Evolutionary conservation across 2,797 vertebrate species (phyloP), one percentile per base, ranked within the genome.

Genomic region (Astyanax mexicanus): DNA sequence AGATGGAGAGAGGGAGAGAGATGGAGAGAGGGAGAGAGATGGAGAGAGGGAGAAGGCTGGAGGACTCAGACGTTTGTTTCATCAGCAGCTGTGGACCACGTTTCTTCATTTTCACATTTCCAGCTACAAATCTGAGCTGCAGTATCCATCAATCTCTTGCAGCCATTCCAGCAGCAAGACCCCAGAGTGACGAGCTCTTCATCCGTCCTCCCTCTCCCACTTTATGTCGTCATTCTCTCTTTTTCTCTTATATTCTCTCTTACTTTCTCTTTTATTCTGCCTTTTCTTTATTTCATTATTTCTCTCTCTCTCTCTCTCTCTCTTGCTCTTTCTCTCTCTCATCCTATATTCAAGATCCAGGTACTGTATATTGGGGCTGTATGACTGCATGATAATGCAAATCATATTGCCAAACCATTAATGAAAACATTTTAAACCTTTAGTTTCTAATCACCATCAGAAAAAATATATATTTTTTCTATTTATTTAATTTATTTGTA

Each of bases 21-120:
- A 55, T 69, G 69, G 54, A 40, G 52, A 54, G 58, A 32, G 75
- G 49, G 37, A 72, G 77, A 10, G 74, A 80, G 84, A 77, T 78
- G 74, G 12, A 19, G 62, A 74, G 82, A 75, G 60, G 69, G 6
- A 71, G 68, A 60, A 17, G 45, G 55, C 55, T 69, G 69, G 54
- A 40, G 17, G 61, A 55, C 58, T 78, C 51, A 38, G 54, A 72
- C 32, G 82, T 85, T 84, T 84, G 89, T 85, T 89, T 69, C 86
- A 84, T 88, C 58, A 75, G 61, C 69, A 80, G 61, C 32, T 52
- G 49, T 6, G 49, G 74, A 57, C 65, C 45, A 71, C 70, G 57
- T 81, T 79, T 73, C 45, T 29, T 25, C n/a, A n/a, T n/a, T n/a
- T 57, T 65, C 45, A 71, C 70, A 62, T 82, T 79, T 76, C 47